Percentiles rank a stretch among this genome's conserved stretches.
Conservation (phyloP, 2,113 vertebrate genomes). For the Engraulis encrasicolus region DNA sequence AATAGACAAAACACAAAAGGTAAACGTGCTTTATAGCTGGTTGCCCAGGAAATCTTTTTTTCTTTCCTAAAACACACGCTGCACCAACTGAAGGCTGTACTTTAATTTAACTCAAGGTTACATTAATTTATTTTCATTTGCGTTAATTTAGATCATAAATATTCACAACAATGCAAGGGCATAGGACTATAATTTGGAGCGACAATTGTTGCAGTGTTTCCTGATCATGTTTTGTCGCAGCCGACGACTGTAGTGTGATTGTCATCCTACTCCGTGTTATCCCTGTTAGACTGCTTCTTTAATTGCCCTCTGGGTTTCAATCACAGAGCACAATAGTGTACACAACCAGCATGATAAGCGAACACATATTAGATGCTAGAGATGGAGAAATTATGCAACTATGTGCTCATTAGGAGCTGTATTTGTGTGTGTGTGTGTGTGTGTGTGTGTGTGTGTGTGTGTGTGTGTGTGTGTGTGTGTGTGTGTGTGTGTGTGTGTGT, state of each 20-base stretch:
- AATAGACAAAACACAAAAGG: neutral
- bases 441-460: neutral
- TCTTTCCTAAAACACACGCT: neutral
- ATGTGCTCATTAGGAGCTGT: constrained; percentile 41
- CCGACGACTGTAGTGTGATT: neutral
- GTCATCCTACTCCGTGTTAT: constrained; percentile 18
- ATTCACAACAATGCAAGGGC: neutral
- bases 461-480: constrained; percentile 31
- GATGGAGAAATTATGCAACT: constrained; percentile 24
- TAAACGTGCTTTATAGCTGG: neutral
- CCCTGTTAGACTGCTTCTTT: constrained; percentile 26
- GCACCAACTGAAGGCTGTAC: neutral
- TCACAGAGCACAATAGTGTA: constrained; percentile 37
- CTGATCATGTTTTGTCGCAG: neutral
- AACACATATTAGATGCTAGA: constrained; percentile 13
- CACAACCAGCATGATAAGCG: constrained; percentile 14
- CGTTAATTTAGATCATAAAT: neutral
- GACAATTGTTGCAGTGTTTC: neutral
- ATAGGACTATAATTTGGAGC: neutral
- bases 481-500: neutral
- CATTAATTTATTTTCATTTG: neutral
- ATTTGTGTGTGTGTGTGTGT: constrained; percentile 22
- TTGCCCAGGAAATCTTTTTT: neutral
- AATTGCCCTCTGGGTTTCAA: constrained; percentile 44
- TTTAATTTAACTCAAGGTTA: neutral